Evolutionary conservation across 2,797 vertebrate genomes (phyloP).

Genomic region (Silurus lanzhouensis): DNA sequence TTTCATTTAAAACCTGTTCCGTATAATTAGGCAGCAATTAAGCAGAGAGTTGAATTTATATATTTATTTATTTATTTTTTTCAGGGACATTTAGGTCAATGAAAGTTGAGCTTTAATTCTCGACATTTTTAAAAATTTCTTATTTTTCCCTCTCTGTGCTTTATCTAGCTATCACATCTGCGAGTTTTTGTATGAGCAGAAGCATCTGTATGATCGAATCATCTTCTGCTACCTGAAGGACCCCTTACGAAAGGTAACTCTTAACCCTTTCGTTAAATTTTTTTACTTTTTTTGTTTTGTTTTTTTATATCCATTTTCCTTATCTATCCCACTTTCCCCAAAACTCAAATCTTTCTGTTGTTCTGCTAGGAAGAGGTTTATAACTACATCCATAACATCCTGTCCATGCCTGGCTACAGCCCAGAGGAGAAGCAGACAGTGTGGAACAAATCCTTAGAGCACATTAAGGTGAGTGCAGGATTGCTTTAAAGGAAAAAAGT

Average conservation of each 20-base stretch:
- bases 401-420: slow-evolving; percentile 90
- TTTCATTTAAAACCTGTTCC: slow-evolving; percentile 12
- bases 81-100: neutral
- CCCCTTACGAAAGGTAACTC: slow-evolving; percentile 84
- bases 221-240: slow-evolving; percentile 91
- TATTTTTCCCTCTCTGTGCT: neutral
- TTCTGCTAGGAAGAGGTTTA: slow-evolving; percentile 86
- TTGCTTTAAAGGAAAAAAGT: neutral
- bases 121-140: neutral
- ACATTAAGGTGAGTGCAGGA: slow-evolving; percentile 78
- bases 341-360: neutral
- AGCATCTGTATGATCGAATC: slow-evolving; percentile 87
- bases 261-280: neutral
- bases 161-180: slow-evolving; percentile 87
- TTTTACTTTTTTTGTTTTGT: neutral
- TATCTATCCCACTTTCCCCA: neutral
- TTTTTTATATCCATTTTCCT: neutral
- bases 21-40: slow-evolving; percentile 32
- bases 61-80: neutral
- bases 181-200: slow-evolving; percentile 94
- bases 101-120: slow-evolving; percentile 1
- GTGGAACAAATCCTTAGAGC: slow-evolving; percentile 82
- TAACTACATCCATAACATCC: slow-evolving; percentile 91
- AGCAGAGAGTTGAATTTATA: neutral
- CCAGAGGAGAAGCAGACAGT: slow-evolving; percentile 84